Conservation (phyloP, 1,140 invertebrate species). For the Tetramorium alpestre region DNA sequence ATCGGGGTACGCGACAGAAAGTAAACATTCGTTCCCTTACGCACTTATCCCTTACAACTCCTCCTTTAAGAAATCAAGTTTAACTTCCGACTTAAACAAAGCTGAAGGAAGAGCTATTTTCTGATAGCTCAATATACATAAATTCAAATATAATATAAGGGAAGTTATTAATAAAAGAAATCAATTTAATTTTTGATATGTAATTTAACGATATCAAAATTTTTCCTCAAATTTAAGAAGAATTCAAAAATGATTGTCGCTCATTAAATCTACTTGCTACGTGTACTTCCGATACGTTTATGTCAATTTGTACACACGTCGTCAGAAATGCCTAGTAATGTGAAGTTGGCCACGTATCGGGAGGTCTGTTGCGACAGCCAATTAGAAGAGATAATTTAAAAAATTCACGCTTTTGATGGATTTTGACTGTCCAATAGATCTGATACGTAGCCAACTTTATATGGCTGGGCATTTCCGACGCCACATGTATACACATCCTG, state of each 20-base stretch:
- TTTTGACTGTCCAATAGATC: too few relatives aligned
- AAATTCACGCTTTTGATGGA: too few relatives aligned
- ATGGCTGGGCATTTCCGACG: too few relatives aligned
- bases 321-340: too few relatives aligned
- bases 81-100: slow-evolving; percentile 32
- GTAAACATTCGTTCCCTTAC: slow-evolving; percentile 32
- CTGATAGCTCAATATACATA: not conserved
- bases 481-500: too few relatives aligned
- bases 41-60: not conserved
- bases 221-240: not conserved
- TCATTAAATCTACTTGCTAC: not conserved
- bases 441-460: too few relatives aligned
- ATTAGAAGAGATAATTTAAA: too few relatives aligned
- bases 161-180: not conserved
- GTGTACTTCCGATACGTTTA: not conserved
- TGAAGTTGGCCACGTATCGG: too few relatives aligned
- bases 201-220: not conserved
- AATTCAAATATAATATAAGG: not conserved
- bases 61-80: slow-evolving; percentile 22
- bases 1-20: slow-evolving; percentile 4
- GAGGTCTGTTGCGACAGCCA: too few relatives aligned
- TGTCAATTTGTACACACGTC: too few relatives aligned
- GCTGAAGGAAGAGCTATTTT: not conserved
- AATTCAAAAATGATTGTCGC: not conserved
- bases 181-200: not conserved